Percentiles rank a stretch among this genome's conserved stretches.
phyloP scores from a whole-genome alignment of 2,797 vertebrate genomes.

The Sardinella longiceps region DNA sequence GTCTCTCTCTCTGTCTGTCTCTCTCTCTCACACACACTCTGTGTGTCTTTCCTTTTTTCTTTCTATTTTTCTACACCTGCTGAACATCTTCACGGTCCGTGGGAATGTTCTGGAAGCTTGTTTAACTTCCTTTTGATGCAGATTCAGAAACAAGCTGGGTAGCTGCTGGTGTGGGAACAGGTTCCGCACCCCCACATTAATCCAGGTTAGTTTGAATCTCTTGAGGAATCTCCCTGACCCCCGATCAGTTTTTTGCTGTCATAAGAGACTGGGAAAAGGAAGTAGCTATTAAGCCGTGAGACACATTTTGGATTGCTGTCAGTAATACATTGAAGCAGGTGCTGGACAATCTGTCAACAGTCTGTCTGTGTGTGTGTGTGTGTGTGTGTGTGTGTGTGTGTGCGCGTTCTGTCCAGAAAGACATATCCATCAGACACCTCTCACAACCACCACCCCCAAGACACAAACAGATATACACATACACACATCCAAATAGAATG shows the following conservation, averaged over 20 bases:
- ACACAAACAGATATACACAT: background rate
- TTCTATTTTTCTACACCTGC: conserved; percentile 53
- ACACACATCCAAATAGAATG: background rate
- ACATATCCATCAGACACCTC: background rate
- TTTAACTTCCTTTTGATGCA: conserved; percentile 26
- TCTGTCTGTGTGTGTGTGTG: background rate
- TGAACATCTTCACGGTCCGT: conserved; percentile 65
- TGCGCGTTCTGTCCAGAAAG: background rate
- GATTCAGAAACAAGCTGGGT: background rate
- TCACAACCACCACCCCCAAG: too few species aligned
- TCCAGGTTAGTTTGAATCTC: too few species aligned
- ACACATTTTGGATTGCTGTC: background rate
- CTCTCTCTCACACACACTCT: too few species aligned
- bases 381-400: background rate
- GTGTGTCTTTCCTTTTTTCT: background rate
- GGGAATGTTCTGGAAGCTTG: conserved; percentile 65
- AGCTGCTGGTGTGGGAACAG: background rate
- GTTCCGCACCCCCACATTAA: background rate
- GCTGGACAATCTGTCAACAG: background rate
- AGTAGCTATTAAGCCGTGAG: background rate
- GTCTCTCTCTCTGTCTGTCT: background rate
- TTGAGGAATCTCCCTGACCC: background rate
- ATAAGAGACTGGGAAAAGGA: background rate
- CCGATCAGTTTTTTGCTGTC: background rate
- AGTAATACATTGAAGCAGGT: background rate